Evolutionary conservation across 2,113 vertebrate species (phyloP).

Genomic region (Anarrhichthys ocellatus): DNA sequence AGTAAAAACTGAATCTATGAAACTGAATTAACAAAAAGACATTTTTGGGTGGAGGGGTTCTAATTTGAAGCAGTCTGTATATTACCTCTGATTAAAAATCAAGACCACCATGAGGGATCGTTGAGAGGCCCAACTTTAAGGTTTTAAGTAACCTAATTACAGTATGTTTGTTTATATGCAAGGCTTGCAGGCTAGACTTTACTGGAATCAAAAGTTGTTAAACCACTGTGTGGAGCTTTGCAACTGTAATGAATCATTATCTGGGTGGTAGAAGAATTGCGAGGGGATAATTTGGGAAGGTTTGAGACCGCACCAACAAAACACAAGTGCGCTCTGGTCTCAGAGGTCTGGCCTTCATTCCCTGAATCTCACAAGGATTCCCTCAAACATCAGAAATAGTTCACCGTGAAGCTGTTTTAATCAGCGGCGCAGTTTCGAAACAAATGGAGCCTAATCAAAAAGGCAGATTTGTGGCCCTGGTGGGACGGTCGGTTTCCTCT

Average conservation of each 20-base stretch:
- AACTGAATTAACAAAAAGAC: neutral
- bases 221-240: slow-evolving; percentile 65
- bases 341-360: neutral
- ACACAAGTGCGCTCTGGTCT: slow-evolving; percentile 30
- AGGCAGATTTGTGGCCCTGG: slow-evolving; percentile 38
- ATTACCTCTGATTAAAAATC: slow-evolving; percentile 34
- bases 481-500: slow-evolving; percentile 47
- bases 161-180: slow-evolving; percentile 65
- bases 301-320: slow-evolving; percentile 57
- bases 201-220: slow-evolving; percentile 72
- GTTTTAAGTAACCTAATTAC: slow-evolving; percentile 61
- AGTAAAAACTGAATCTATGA: neutral
- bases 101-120: slow-evolving; percentile 58
- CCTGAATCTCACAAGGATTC: slow-evolving; percentile 43
- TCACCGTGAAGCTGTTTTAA: slow-evolving; percentile 42
- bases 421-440: slow-evolving; percentile 37
- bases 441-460: slow-evolving; percentile 52
- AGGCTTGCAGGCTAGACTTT: slow-evolving; percentile 51
- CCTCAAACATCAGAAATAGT: slow-evolving; percentile 50
- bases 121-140: slow-evolving; percentile 40
- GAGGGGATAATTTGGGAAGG: slow-evolving; percentile 63
- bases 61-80: slow-evolving; percentile 9
- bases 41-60: neutral
- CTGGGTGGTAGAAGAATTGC: slow-evolving; percentile 72
- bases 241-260: slow-evolving; percentile 71